Evolutionary conservation across 2,888 invertebrate genomes (phyloP), one percentile per base, ranked within the genome.

Genomic region (Troides aeacus): DNA sequence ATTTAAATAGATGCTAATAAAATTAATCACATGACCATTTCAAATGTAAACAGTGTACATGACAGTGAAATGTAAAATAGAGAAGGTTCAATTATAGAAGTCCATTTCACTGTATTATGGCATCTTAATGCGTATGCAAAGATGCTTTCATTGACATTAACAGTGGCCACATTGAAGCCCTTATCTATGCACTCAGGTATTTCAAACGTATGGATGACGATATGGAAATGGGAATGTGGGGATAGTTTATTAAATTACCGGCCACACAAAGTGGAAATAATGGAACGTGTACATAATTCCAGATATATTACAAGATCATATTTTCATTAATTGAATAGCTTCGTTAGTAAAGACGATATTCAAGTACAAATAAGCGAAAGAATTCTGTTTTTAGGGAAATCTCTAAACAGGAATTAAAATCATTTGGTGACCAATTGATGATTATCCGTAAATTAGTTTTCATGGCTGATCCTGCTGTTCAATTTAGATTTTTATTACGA

Each of bases 121-220:
- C 39, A 39, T 39, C 7, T 64, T 17, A 39, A 66, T 21, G 36
- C n/a, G 21, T 18, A 58, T 15, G 36, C 50, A 57, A 64, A 30
- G 64, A 36, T 46, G 61, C 64, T 65, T 39, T 39, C 39, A 60
- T 61, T 42, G 21, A 15, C 42, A 58, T 30, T 50, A 21, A 65
- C 60, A 65, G 65, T 36, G 23, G 57, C 36, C 12, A 36, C 69
- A 58, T 66, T 69, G 36, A 65, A 46, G 42, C 21, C 64, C 58
- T 69, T 65, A 69, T 69, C 69, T 62, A n/a, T 21, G 62, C 62
- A 46, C 62, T 50, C 65, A 69, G 69, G 69, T 69, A 69, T 65
- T 65, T 30, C 42, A 68, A 24, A 53, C 60, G 53, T 30, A 30
- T 30, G 30, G 30, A 30, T 3, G 30, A 30, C 18, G 50, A 60